phyloP scores from a whole-genome alignment of 2,113 vertebrate genomes.

The Ranitomeya imitator region DNA sequence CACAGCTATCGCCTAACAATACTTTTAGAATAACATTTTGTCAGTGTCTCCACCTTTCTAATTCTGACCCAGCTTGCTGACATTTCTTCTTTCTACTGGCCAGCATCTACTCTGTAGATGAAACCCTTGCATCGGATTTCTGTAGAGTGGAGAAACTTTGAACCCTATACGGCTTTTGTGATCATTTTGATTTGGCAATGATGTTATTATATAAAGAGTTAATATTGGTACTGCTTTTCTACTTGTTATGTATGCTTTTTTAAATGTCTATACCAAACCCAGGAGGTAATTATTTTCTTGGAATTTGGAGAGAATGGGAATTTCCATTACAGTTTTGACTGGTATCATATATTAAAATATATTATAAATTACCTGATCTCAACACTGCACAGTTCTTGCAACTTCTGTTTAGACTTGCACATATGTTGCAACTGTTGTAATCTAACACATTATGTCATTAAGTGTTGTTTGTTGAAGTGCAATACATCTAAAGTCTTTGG shows the following conservation, averaged over 20 bases:
- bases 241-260: neutral
- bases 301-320: conserved; percentile 22
- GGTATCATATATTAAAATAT: neutral
- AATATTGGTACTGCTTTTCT: neutral
- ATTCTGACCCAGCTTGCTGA: too few species aligned
- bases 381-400: neutral
- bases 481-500: too few species aligned
- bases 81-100: too few species aligned
- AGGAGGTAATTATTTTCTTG: conserved; percentile 10
- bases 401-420: conserved; percentile 25
- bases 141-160: too few species aligned
- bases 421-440: neutral
- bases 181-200: too few species aligned
- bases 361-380: neutral
- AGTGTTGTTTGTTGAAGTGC: neutral
- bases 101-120: too few species aligned
- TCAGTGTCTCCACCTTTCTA: too few species aligned
- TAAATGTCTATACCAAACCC: neutral
- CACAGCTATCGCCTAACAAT: too few species aligned
- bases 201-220: neutral
- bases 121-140: too few species aligned
- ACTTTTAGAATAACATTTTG: too few species aligned
- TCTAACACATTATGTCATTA: neutral
- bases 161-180: too few species aligned
- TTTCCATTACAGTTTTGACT: neutral